Percentiles rank a stretch among this genome's conserved stretches.
Conservation (phyloP, 1,140 invertebrate species). For the Drosophila bipectinata region DNA sequence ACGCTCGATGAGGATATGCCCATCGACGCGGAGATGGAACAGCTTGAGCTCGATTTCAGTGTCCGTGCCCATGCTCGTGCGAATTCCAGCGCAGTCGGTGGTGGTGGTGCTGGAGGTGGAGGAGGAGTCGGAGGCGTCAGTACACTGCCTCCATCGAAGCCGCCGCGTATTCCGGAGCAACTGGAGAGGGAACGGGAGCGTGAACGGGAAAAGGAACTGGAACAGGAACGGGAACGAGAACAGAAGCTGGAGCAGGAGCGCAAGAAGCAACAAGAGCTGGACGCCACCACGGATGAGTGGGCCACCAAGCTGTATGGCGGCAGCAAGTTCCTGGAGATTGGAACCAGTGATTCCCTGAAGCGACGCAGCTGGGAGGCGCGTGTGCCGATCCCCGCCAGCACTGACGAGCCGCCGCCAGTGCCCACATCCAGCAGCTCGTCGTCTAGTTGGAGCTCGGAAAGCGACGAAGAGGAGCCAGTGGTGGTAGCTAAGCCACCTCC, state of each 20-base stretch:
- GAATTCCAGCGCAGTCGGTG: neutral
- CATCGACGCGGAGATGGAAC: slow-evolving; percentile 73
- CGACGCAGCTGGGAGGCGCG: slow-evolving; percentile 77
- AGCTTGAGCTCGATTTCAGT: slow-evolving; percentile 81
- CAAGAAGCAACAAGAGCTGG: slow-evolving; percentile 6
- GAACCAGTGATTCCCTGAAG: slow-evolving; percentile 78
- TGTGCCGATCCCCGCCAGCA: slow-evolving; percentile 62
- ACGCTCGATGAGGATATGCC: slow-evolving; percentile 63
- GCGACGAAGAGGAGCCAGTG: slow-evolving; percentile 20
- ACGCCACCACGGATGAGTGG: slow-evolving; percentile 89
- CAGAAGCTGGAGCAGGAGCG: slow-evolving; percentile 28
- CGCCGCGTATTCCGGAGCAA: slow-evolving; percentile 62
- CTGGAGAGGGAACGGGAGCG: slow-evolving; percentile 20
- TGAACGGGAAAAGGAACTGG: neutral
- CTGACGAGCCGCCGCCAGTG: slow-evolving; percentile 30
- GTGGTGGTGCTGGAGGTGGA: neutral
- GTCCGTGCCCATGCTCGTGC: slow-evolving; percentile 76
- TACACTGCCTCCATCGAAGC: slow-evolving; percentile 82
- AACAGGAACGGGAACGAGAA: neutral
- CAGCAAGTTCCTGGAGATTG: slow-evolving; percentile 84
- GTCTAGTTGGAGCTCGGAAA: slow-evolving; percentile 34
- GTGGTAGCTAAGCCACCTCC: neutral
- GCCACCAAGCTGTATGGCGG: slow-evolving; percentile 90
- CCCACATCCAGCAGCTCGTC: slow-evolving; percentile 30
- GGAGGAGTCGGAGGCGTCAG: neutral